Percentiles rank a stretch among this genome's conserved stretches.
phyloP scores from a whole-genome alignment of 2,113 vertebrate species.

The Pseudorectes ferrugineus region DNA sequence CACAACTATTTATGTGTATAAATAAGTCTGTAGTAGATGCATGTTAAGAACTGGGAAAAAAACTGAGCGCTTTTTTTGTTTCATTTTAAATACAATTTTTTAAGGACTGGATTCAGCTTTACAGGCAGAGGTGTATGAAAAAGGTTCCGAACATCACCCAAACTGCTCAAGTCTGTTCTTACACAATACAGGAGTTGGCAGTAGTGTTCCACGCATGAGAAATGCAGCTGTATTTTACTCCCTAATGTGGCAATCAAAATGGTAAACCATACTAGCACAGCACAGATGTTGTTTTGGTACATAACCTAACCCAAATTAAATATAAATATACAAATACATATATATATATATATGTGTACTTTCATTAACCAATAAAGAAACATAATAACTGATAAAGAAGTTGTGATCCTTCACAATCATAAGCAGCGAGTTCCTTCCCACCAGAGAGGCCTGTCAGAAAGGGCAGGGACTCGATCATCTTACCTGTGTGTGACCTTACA shows the following conservation, averaged over 20 bases:
- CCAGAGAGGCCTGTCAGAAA: neutral
- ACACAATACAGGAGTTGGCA: neutral
- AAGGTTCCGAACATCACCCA: neutral
- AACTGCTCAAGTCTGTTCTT: neutral
- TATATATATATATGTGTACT: neutral
- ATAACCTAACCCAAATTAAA: neutral
- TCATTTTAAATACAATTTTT: neutral
- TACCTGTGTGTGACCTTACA: neutral
- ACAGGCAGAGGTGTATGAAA: neutral
- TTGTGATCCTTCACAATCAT: neutral
- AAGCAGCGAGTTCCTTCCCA: neutral
- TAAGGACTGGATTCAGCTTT: neutral
- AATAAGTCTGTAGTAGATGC: neutral
- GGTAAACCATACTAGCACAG: neutral
- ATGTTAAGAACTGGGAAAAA: neutral
- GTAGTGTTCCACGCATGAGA: neutral
- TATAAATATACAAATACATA: neutral
- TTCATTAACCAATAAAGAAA: neutral
- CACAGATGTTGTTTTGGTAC: neutral
- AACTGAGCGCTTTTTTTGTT: neutral
- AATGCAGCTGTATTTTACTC: neutral
- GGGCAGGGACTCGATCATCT: neutral
- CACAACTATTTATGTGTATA: neutral
- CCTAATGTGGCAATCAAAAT: neutral
- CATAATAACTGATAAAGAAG: neutral